Percentiles rank a stretch among this genome's conserved stretches.
These are phyloP conservation scores for Geodia barretti DNA, from an alignment of 37 sponge, comb jelly and placozoan species.

Conservation along the genomic window DNA sequence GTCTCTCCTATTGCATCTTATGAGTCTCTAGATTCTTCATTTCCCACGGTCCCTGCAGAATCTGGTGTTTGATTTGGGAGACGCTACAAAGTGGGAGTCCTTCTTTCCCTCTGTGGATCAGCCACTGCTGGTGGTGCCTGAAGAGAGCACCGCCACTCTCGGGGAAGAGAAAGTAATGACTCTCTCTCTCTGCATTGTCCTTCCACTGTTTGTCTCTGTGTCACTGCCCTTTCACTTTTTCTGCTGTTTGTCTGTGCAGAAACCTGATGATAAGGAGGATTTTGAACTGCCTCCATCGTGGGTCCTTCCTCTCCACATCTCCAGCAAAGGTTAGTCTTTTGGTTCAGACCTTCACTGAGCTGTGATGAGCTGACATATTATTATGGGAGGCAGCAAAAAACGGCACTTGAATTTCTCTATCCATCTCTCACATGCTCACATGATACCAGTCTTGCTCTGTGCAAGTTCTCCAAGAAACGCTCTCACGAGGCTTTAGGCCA, in stretches of 20 bases:
- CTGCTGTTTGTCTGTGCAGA: not conserved
- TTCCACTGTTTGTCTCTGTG: too few species aligned
- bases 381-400: too few species aligned
- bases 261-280: conserved; percentile 57
- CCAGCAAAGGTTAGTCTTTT: conserved; percentile 77
- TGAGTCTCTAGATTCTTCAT: not conserved
- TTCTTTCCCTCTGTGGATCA: conserved; percentile 92
- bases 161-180: not conserved
- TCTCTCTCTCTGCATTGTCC: too few species aligned
- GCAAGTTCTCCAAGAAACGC: too few species aligned
- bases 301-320: conserved; percentile 68
- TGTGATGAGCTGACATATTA: too few species aligned
- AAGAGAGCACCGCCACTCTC: conserved; percentile 28
- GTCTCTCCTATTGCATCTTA: conserved; percentile 25
- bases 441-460: too few species aligned
- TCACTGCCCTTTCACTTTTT: not conserved
- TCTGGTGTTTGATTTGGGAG: conserved; percentile 93
- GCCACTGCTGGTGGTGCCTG: conserved; percentile 80
- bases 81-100: conserved; percentile 93
- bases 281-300: conserved; percentile 91
- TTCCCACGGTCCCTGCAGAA: conserved; percentile 19
- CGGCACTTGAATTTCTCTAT: too few species aligned
- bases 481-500: not conserved
- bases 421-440: too few species aligned
- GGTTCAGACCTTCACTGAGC: too few species aligned